A percentile compares a stretch with the other conserved stretches of the same genome.
phyloP scores from a whole-genome alignment of 2,888 invertebrate genomes.

The Drosophila neutralis region DNA sequence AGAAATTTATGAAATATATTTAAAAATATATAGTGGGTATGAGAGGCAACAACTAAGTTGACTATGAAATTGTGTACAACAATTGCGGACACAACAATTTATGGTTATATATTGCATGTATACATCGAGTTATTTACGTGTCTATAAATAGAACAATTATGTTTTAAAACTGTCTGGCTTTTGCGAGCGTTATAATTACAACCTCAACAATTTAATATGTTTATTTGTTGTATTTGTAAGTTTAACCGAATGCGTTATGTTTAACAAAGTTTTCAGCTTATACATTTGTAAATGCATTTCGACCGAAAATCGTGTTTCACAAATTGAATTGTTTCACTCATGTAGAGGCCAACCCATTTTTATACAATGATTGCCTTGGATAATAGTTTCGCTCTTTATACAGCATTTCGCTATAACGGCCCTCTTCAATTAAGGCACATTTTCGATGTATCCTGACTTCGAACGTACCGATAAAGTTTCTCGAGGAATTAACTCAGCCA shows the following conservation, averaged over 20 bases:
- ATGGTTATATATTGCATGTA: conserved; percentile 1
- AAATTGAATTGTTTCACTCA: not conserved
- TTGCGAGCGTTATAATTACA: not conserved
- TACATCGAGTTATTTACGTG: conserved; percentile 2
- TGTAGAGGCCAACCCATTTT: not conserved
- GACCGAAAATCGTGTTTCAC: not conserved
- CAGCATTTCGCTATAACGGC: too few relatives aligned
- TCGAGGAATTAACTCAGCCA: too few relatives aligned
- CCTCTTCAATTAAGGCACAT: too few relatives aligned
- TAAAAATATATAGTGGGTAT: conserved; percentile 17
- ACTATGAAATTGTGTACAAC: conserved; percentile 3
- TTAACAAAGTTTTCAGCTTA: not conserved
- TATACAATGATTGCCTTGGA: not conserved
- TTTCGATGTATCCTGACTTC: too few relatives aligned
- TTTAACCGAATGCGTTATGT: not conserved
- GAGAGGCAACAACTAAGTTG: conserved; percentile 9
- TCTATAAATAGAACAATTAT: conserved; percentile 8
- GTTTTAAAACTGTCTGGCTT: not conserved
- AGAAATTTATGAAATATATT: conserved; percentile 26
- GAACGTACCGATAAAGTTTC: too few relatives aligned
- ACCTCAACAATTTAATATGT: not conserved
- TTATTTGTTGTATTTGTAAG: not conserved
- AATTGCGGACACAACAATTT: conserved; percentile 3
- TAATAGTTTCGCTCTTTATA: too few relatives aligned
- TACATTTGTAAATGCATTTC: not conserved